These are phyloP conservation scores for Isichthys henryi DNA, from an alignment of 2,113 vertebrate genomes.

Conservation along the genomic window DNA sequence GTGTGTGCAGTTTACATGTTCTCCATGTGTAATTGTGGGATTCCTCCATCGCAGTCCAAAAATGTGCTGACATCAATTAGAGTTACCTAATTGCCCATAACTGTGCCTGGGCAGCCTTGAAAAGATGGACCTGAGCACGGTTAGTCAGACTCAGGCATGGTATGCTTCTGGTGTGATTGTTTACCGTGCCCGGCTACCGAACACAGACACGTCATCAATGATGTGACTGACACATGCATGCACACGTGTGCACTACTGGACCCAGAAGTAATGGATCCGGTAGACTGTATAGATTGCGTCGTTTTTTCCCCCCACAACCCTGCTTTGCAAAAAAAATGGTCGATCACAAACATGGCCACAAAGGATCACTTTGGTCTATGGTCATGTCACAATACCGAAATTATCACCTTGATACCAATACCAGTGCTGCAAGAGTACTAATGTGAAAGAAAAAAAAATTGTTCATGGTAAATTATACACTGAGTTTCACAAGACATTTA, in stretches of 20 bases:
- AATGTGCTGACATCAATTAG: too few species aligned
- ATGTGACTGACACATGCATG: background rate
- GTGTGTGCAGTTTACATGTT: too few species aligned
- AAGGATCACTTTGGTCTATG: background rate
- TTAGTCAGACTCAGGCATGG: background rate
- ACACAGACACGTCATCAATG: background rate
- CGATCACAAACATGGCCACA: background rate
- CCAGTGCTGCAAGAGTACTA: background rate
- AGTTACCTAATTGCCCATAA: background rate
- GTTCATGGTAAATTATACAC: background rate
- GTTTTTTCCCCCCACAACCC: background rate
- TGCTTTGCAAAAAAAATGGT: background rate
- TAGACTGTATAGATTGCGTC: background rate
- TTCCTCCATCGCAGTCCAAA: too few species aligned
- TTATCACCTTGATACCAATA: background rate
- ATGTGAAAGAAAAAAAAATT: background rate
- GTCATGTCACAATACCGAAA: background rate
- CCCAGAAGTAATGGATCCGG: background rate
- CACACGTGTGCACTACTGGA: too few species aligned
- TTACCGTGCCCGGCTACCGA: background rate
- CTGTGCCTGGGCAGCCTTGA: background rate
- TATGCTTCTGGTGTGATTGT: background rate
- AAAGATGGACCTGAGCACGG: background rate
- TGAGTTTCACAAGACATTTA: background rate
- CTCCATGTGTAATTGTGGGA: too few species aligned